A percentile compares a stretch with the other conserved stretches of the same genome.
Evolutionary conservation across 2,888 invertebrate species (phyloP).

Genomic region (Troides helena): DNA sequence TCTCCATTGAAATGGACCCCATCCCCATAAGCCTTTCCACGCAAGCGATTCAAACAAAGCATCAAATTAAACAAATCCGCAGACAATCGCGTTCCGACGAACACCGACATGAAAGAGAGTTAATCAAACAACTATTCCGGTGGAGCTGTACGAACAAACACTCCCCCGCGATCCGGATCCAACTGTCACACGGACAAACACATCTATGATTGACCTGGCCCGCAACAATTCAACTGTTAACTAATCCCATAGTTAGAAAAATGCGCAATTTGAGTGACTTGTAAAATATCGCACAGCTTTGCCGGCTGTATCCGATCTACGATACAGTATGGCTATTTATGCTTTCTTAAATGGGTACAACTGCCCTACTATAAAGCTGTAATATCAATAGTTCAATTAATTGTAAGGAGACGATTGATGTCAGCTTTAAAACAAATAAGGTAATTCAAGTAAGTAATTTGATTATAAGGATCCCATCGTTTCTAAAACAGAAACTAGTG

Average conservation of each 20-base stretch:
- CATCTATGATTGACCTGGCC: slow-evolving; percentile 69
- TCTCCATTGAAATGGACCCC: slow-evolving; percentile 49
- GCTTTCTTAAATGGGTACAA: slow-evolving; percentile 9
- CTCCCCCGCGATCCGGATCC: slow-evolving; percentile 55
- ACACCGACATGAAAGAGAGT: slow-evolving; percentile 75
- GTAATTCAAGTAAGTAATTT: background rate
- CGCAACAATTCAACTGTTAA: slow-evolving; percentile 47
- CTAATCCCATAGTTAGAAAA: slow-evolving; percentile 59
- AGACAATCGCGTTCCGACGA: slow-evolving; percentile 68
- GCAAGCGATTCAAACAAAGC: slow-evolving; percentile 76
- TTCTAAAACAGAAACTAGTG: background rate
- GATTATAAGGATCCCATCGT: background rate
- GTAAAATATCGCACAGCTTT: slow-evolving; percentile 53
- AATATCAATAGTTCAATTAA: slow-evolving; percentile 3
- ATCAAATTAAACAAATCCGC: slow-evolving; percentile 77
- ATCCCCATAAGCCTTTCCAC: slow-evolving; percentile 68
- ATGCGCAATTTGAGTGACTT: slow-evolving; percentile 72
- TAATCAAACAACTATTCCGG: slow-evolving; percentile 75
- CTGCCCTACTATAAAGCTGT: background rate
- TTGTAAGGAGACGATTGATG: background rate
- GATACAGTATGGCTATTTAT: slow-evolving; percentile 8
- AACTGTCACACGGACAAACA: slow-evolving; percentile 64
- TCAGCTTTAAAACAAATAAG: slow-evolving; percentile 1
- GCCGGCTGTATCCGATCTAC: slow-evolving; percentile 47
- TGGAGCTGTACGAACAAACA: slow-evolving; percentile 48